Evolutionary conservation across 2,113 vertebrate genomes (phyloP).

Genomic region (Salminus brasiliensis): DNA sequence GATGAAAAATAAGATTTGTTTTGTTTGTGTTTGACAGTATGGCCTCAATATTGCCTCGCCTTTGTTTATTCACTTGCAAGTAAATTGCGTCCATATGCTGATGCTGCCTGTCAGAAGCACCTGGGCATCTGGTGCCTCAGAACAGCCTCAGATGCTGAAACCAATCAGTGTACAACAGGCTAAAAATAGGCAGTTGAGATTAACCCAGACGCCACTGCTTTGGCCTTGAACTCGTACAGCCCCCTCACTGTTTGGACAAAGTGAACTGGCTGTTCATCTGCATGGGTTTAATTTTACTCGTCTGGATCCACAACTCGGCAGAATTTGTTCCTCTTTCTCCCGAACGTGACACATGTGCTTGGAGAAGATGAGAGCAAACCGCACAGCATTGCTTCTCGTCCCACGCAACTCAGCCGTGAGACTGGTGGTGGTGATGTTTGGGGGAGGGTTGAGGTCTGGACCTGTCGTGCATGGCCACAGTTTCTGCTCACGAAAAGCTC

Average conservation of each 20-base stretch:
- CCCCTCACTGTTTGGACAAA: conserved; percentile 42
- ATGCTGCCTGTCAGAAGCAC: conserved; percentile 27
- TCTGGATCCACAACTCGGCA: conserved; percentile 32
- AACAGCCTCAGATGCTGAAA: conserved; percentile 35
- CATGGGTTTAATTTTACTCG: conserved; percentile 51
- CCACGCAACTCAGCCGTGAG: conserved; percentile 62
- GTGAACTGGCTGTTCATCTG: conserved; percentile 42
- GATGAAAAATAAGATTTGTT: too few relatives aligned
- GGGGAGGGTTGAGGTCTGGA: conserved; percentile 66
- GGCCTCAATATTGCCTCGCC: not conserved
- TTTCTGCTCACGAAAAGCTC: conserved; percentile 69
- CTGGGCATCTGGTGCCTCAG: conserved; percentile 14
- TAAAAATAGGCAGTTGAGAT: conserved; percentile 17
- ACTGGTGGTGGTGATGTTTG: conserved; percentile 53
- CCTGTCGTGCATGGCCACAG: conserved; percentile 67
- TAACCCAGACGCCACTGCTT: conserved; percentile 25
- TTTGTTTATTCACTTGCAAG: conserved; percentile 22
- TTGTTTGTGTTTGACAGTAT: too few relatives aligned
- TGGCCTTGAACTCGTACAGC: conserved; percentile 11
- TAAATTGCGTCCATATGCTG: conserved; percentile 30
- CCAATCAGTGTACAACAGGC: conserved; percentile 24
- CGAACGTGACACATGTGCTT: conserved; percentile 53
- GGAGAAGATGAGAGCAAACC: conserved; percentile 41
- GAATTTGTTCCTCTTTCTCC: conserved; percentile 47
- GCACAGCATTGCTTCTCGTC: conserved; percentile 64